Conservation (phyloP, 92 coral and sea anemone genomes). For the Parazoanthus atlanticus region DNA sequence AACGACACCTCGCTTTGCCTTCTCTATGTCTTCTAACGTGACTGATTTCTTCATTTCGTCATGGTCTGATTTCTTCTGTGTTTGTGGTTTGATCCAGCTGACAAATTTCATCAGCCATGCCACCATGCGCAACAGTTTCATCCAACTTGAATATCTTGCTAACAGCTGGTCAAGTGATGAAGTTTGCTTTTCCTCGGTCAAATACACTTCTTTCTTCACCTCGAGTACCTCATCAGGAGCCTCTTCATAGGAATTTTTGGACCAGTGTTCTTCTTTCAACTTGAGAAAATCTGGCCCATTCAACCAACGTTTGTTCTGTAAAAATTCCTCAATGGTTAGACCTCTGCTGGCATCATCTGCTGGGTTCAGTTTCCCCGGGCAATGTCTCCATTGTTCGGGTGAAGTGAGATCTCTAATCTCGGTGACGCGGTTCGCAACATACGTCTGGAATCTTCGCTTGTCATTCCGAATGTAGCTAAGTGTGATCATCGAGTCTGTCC, state of each 20-base stretch:
- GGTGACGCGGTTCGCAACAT: slow-evolving; percentile 40
- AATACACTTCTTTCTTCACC: slow-evolving; percentile 41
- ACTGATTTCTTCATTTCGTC: background rate
- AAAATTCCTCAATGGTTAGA: slow-evolving; percentile 38
- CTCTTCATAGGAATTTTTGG: slow-evolving; percentile 19
- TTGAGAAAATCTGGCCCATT: no score
- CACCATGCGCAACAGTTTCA: slow-evolving; percentile 32
- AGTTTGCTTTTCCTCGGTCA: background rate
- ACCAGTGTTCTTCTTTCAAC: slow-evolving; percentile 47
- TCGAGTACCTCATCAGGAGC: slow-evolving; percentile 41
- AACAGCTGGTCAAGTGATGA: slow-evolving; percentile 18
- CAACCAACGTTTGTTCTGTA: slow-evolving; percentile 47
- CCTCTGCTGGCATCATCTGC: slow-evolving; percentile 63
- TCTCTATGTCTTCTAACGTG: background rate
- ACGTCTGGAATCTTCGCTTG: slow-evolving; percentile 37
- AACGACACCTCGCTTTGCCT: background rate
- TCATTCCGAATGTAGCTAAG: slow-evolving; percentile 32
- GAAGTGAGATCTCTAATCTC: no score
- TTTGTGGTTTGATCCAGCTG: slow-evolving; percentile 20
- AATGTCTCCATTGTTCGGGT: slow-evolving; percentile 37
- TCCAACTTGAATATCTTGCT: slow-evolving; percentile 37
- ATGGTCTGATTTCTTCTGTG: background rate
- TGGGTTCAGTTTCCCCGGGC: slow-evolving; percentile 48
- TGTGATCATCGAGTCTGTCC: slow-evolving; percentile 44
- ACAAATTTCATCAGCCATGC: slow-evolving; percentile 44